Base-by-base conservation (phyloP, 1,140 invertebrate species). In the Heliconius nattereri region DNA sequence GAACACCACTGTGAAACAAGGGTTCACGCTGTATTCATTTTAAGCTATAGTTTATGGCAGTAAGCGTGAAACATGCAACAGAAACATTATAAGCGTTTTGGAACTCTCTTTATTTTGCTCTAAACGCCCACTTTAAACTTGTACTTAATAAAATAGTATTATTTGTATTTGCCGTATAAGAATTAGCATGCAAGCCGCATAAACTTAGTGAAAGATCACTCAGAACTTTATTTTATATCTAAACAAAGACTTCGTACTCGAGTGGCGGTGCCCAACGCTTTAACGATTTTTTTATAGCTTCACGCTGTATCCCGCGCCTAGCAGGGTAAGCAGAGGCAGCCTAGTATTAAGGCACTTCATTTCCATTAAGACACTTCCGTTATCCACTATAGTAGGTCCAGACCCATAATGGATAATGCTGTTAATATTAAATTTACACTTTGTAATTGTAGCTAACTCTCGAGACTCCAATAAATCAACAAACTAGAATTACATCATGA, bases 11-110 rank as follows among this genome's bases (percentile, higher is more conserved):
- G 7, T 5, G 23, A 20, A n/a, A 57, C n/a, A n/a, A 57, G 9
- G n/a, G 3, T n/a, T 13, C 2, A 66, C 16, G 60, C 60, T n/a
- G 1, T 66, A 26, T 13, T n/a, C 29, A 29, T 57, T 57, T 66
- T 29, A 29, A 26, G 23, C 60, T 66, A 66, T 16, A 11, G 60
- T 66, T 66, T 29, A 66, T 26, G 26, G 60, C 23, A 66, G 29
- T 66, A 66, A 66, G 60, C 60, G 60, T 66, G 60, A 29, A 66
- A 29, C 60, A 66, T 66, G 60, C 60, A 66, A 66, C 60, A 3
- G 23, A 29, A 66, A 29, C 13, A 66, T 19, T 66, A 66, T 66
- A 66, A 66, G 13, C 60, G 60, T 66, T 66, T 66, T 7, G 60
- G n/a, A 57, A 26, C 29, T 29, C 29, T 29, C 29, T n/a, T 66